Evolutionary conservation across 2,888 invertebrate genomes (phyloP), one percentile per base, ranked within the genome.

Genomic region (Conomelus anceps): DNA sequence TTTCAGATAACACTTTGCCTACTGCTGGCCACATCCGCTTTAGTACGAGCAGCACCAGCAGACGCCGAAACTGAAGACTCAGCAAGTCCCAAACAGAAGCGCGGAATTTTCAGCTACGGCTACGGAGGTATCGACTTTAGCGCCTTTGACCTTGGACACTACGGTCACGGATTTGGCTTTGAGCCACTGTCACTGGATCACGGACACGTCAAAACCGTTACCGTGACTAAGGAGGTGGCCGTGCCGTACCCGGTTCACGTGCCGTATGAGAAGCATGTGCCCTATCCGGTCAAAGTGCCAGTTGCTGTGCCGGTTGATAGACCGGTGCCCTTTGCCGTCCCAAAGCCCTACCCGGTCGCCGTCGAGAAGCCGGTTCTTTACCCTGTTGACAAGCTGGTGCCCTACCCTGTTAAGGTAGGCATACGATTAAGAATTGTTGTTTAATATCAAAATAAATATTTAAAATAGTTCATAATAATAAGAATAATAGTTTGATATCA

Each of bases 191-290:
- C 63, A n/a, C 63, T 63, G 7, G 29, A 89, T 89, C 89, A 90
- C 91, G 89, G 91, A 88, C 89, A 91, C 91, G 90, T 91, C 91
- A 89, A 91, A 91, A 90, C 92, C 91, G 89, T 92, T 84, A 93
- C 94, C 87, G 93, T 94, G 90, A 94, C 94, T 24, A 94, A 94
- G 89, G 93, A 94, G 89, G 93, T 94, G 86, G 93, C 94, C 87
- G 93, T 94, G 0, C 94, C 94, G 7, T 93, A 94, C n/a, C 94
- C 94, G 0, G 94, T 94, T 90, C 94, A 94, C 23, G 94, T 94
- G 85, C 93, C 94, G 22, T 94, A 95, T 63, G 94, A 94, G 91
- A 94, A 94, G 89, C 93, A 94, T 89, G 93, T 94, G 22, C 94
- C 94, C 13, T 93, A 93, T 91, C 93, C 94, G 29, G 91, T 92